A percentile compares a stretch with the other conserved stretches of the same genome.
Evolutionary conservation across 2,888 invertebrate genomes (phyloP).

Genomic region (Zygogramma bicolorata): DNA sequence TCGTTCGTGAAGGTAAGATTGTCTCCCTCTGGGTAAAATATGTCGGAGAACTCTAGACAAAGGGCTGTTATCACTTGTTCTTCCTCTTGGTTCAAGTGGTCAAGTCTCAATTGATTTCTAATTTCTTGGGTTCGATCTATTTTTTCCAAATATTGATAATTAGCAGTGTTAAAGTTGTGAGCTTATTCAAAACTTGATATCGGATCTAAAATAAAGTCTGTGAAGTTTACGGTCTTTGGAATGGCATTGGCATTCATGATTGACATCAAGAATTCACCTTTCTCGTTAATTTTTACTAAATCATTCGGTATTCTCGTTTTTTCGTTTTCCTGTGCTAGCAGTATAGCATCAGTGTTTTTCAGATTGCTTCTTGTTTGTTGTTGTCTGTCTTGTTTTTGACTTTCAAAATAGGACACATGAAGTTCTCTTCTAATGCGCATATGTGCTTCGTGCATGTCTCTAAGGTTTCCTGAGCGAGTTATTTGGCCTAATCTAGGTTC

Average conservation of each 20-base stretch:
- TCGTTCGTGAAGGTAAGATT: slow-evolving; percentile 16
- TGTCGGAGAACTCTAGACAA: slow-evolving; percentile 5
- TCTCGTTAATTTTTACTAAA: slow-evolving; percentile 20
- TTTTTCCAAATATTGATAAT: neutral
- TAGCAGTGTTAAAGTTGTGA: neutral
- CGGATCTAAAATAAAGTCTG: neutral
- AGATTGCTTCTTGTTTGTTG: neutral
- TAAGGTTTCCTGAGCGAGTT: slow-evolving; percentile 14
- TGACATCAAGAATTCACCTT: slow-evolving; percentile 15
- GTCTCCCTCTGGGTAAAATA: slow-evolving; percentile 15
- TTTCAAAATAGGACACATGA: neutral
- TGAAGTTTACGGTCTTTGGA: neutral
- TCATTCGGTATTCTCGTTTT: neutral
- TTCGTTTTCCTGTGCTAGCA: slow-evolving; percentile 2
- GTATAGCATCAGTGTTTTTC: neutral
- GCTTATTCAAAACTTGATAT: neutral
- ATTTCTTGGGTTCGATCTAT: neutral
- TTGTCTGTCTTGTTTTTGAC: neutral
- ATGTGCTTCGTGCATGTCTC: neutral
- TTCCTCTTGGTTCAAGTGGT: slow-evolving; percentile 18
- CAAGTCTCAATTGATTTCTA: slow-evolving; percentile 1
- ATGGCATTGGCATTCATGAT: slow-evolving; percentile 12
- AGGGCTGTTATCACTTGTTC: neutral
- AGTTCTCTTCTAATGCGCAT: neutral
- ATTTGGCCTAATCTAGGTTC: slow-evolving; percentile 24